These are phyloP conservation scores for Drosophila borealis DNA, from an alignment of 2,888 invertebrate genomes.

Conservation along the genomic window DNA sequence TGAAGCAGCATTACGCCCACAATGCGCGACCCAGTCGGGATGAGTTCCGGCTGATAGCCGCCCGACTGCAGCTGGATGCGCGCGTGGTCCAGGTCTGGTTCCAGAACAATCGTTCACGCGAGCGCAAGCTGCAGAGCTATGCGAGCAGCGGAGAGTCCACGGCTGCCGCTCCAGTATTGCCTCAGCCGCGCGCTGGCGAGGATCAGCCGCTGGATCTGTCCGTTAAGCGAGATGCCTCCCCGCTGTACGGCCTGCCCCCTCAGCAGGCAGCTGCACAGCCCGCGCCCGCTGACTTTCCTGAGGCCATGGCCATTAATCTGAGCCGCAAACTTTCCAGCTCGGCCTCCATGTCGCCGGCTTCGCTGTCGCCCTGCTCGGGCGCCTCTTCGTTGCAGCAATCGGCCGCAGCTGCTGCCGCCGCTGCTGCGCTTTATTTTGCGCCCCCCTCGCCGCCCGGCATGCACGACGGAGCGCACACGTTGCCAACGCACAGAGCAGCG, in stretches of 20 bases:
- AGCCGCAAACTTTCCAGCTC: conserved; percentile 89
- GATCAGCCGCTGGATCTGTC: conserved; percentile 97
- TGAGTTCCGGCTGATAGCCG: conserved; percentile 95
- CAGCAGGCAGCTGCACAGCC: conserved; percentile 51
- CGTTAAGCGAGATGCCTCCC: conserved; percentile 91
- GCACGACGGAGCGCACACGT: conserved; percentile 65
- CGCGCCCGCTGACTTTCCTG: conserved; percentile 84
- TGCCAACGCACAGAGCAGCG: conserved; percentile 40
- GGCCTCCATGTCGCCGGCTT: conserved; percentile 71
- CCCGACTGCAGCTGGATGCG: conserved; percentile 90
- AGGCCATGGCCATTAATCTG: conserved; percentile 89
- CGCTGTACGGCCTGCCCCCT: conserved; percentile 87
- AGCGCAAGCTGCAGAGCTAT: conserved; percentile 88
- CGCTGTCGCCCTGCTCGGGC: conserved; percentile 71
- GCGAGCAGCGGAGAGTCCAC: conserved; percentile 28
- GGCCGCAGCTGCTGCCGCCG: conserved; percentile 69
- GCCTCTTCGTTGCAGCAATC: conserved; percentile 65
- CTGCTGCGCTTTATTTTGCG: conserved; percentile 80
- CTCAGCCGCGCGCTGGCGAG: conserved; percentile 61
- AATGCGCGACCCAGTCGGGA: conserved; percentile 98
- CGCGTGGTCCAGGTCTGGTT: conserved; percentile 98
- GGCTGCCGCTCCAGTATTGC: conserved; percentile 26
- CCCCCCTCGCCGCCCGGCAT: conserved; percentile 76
- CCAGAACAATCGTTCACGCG: conserved; percentile 96
- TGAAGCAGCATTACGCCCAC: conserved; percentile 94